Evolutionary conservation across 2,888 invertebrate genomes (phyloP), one percentile per base, ranked within the genome.

Genomic region (Smittia aterrima): DNA sequence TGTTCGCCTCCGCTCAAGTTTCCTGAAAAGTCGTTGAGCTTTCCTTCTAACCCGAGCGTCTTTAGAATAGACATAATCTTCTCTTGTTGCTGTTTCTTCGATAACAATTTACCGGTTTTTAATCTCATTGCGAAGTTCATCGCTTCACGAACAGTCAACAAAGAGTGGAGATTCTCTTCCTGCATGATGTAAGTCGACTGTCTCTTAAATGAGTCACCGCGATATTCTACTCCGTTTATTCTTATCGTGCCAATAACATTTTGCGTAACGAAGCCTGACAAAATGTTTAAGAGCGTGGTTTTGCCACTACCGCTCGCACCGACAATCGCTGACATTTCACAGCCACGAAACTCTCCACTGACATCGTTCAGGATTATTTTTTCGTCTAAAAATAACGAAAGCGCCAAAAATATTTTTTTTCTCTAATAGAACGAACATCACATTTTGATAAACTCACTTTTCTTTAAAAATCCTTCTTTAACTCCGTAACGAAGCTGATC

Each of bases 291-390:
- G n/a, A 72, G 40, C 22, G 96, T 86, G 1, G 92, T 90, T 76
- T 92, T 92, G 84, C 95, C 93, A 11, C 92, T 92, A n/a, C 96
- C 96, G 0, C 94, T 92, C 66, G 94, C 95, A 25, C 96, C 96
- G 86, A 96, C 91, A 78, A 96, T 91, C 72, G 93, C 95, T 9
- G 90, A 90, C 77, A 92, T 83, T 80, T 92, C 91, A 1, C 92
- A 91, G 0, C 90, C 87, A 77, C 86, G 86, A 82, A 92, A 91
- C 76, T 88, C 85, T 0, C 92, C 92, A 3, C 20, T 25, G 32
- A 72, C 27, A 1, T 24, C 16, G 0, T 64, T 64, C n/a, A 72
- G 20, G 38, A 72, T 62, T 18, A 2, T n/a, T 24, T 72, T 72
- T 41, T 32, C 64, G 11, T 13, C 64, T 64, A 22, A 64, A 64